A percentile compares a stretch with the other conserved stretches of the same genome.
Evolutionary conservation across 2,888 invertebrate species (phyloP).

Genomic region (Agrochola lychnidis): DNA sequence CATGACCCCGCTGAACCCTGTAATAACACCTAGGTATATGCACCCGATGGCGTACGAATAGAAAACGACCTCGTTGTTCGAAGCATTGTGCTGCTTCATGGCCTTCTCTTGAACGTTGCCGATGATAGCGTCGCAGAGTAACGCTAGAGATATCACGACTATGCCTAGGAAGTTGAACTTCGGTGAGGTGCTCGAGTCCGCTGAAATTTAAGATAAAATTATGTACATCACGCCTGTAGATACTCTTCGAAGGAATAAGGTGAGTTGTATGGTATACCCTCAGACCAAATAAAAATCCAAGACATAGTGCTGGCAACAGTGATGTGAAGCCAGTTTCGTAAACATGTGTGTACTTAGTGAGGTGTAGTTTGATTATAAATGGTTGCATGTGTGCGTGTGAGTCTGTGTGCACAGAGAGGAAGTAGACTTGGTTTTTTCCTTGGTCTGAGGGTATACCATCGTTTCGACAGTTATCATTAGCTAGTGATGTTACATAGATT

Average conservation of each 20-base stretch:
- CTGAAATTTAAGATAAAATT: conserved; percentile 78
- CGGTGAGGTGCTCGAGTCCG: conserved; percentile 94
- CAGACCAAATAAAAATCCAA: too few relatives aligned
- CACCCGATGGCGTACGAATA: conserved; percentile 98
- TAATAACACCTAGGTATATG: conserved; percentile 94
- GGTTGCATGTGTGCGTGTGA: too few relatives aligned
- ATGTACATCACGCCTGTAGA: neutral
- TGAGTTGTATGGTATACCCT: neutral
- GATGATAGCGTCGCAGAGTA: conserved; percentile 98
- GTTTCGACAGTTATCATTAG: neutral
- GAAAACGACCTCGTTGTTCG: conserved; percentile 97
- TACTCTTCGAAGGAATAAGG: neutral
- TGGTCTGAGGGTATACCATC: neutral
- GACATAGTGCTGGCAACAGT: too few relatives aligned
- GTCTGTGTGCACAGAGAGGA: too few relatives aligned
- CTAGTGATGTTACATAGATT: too few relatives aligned
- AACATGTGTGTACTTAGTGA: too few relatives aligned
- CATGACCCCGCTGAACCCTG: conserved; percentile 94
- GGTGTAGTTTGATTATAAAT: too few relatives aligned
- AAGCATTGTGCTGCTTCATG: conserved; percentile 95
- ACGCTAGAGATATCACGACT: conserved; percentile 94
- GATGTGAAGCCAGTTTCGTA: too few relatives aligned
- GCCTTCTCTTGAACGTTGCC: conserved; percentile 99
- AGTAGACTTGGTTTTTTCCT: too few relatives aligned
- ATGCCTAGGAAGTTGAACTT: conserved; percentile 93